Evolutionary conservation across 2,888 invertebrate species (phyloP).

Genomic region (Lithophane socia): DNA sequence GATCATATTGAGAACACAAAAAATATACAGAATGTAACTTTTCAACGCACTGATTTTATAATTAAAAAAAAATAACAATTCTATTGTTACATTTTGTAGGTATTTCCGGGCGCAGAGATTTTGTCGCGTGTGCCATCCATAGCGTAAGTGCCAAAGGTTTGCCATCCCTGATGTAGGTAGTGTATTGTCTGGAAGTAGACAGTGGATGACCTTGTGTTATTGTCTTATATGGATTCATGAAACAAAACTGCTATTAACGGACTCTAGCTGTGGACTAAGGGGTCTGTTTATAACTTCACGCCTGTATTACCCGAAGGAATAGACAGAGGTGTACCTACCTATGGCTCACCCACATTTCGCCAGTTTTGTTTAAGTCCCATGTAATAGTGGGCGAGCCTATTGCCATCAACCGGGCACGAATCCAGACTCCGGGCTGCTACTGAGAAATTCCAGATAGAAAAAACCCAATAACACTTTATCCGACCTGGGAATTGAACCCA

Average conservation of each 20-base stretch:
- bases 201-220: constrained; percentile 36
- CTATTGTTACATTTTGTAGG: neutral
- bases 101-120: neutral
- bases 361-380: too few relatives aligned
- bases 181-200: constrained; percentile 24
- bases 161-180: constrained; percentile 18
- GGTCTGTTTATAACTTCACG: neutral
- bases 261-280: neutral
- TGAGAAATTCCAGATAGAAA: too few relatives aligned
- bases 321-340: too few relatives aligned
- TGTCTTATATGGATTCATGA: constrained; percentile 21
- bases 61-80: too few relatives aligned
- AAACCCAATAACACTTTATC: too few relatives aligned
- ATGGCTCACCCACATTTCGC: too few relatives aligned
- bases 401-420: too few relatives aligned
- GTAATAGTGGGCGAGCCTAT: too few relatives aligned
- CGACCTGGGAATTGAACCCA: too few relatives aligned
- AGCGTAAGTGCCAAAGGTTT: neutral
- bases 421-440: too few relatives aligned
- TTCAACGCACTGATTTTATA: neutral
- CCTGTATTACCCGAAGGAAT: neutral
- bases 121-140: neutral
- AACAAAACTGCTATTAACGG: constrained; percentile 27
- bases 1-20: neutral
- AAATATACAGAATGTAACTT: neutral